Evolutionary conservation across 2,113 vertebrate species (phyloP), one percentile per base, ranked within the genome.

Genomic region (Alosa alosa): DNA sequence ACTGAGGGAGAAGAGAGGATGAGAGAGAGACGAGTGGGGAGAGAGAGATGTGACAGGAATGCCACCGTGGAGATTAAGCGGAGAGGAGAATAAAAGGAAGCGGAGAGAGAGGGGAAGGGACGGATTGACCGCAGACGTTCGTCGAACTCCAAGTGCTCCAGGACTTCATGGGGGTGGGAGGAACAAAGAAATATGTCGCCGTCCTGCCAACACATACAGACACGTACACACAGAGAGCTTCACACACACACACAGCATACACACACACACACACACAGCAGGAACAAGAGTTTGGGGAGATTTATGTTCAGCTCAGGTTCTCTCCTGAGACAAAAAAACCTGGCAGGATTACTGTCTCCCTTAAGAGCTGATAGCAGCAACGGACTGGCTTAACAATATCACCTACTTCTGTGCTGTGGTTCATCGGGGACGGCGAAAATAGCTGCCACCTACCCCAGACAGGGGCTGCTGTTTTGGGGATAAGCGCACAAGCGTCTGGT

Each of bases 41-140:
- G 46, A 81, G 86, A 57, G 64, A 36, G 83, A 86, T 92, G 90
- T 93, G 92, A 93, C 87, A 83, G 83, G 91, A 93, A 91, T 93
- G 90, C 86, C 82, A 90, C 91, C 75, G 84, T 45, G 25, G 47
- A 89, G 87, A 93, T 91, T 88, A 90, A 47, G 45, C 81, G 47
- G 55, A 82, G 84, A 49, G 81, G 52, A 82, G 49, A 75, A 82
- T 25, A 36, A 84, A 83, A 47, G 25, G 20, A 46, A 31, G 39
- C 3, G 22, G 15, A 45, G 52, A 15, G 22, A 10, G 20, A 31
- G 31, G 31, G 13, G 60, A 13, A 10, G 52, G 82, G 83, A 78
- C 11, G 25, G 36, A 78, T 15, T 39, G 72, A 78, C 31, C 36
- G 10, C 5, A 13, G 25, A 78, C 25, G 36, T 78, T 36, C 20